Percentiles rank a stretch among this genome's conserved stretches.
phyloP scores from a whole-genome alignment of 2,113 vertebrate genomes.

The Acanthochromis polyacanthus region DNA sequence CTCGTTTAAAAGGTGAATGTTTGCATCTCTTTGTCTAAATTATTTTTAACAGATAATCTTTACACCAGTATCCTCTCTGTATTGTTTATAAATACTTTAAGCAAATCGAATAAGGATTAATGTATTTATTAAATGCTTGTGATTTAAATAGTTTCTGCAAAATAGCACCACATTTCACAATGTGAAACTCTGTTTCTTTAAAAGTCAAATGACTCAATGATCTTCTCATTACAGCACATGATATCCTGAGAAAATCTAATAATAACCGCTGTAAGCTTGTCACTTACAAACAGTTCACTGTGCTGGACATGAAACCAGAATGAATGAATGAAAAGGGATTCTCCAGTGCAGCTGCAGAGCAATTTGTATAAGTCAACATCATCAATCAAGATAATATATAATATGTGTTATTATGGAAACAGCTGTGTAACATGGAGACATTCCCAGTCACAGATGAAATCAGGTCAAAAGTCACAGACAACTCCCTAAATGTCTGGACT shows the following conservation, averaged over 20 bases:
- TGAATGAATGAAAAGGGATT: slow-evolving; percentile 9
- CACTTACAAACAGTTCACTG: not conserved
- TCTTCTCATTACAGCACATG: not conserved
- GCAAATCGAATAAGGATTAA: not conserved
- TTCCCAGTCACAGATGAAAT: not conserved
- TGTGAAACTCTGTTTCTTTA: not conserved
- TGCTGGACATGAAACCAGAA: not conserved
- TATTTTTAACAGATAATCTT: not conserved
- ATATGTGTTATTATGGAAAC: too few relatives aligned
- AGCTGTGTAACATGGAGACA: not conserved
- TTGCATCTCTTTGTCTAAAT: not conserved
- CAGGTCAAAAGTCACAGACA: not conserved
- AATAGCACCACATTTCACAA: not conserved
- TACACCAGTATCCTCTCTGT: not conserved
- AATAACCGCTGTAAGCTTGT: not conserved
- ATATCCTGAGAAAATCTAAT: not conserved
- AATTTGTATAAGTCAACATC: too few relatives aligned
- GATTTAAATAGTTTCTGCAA: not conserved
- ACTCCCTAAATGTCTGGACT: not conserved
- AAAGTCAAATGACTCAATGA: not conserved
- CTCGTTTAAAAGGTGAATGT: not conserved
- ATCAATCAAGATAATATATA: too few relatives aligned
- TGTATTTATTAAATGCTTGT: not conserved
- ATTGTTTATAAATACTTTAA: not conserved
- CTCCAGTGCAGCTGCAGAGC: not conserved